These are phyloP conservation scores for Ophion obscuratus DNA, from an alignment of 2,888 invertebrate species.

Conservation along the genomic window DNA sequence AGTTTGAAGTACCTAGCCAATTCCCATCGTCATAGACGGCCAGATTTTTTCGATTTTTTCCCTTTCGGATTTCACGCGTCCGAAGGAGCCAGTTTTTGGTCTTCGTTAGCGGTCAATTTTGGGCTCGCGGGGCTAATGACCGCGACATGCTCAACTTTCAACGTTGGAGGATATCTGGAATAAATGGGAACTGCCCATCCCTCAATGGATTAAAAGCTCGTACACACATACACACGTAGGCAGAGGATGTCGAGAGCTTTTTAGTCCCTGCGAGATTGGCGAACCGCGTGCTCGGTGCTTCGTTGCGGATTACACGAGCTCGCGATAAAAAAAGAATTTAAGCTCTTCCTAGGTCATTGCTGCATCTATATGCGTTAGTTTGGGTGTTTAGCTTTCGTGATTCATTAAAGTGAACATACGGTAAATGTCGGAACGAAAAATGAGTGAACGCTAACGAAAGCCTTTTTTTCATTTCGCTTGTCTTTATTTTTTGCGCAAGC, in stretches of 20 bases:
- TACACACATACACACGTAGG: neutral
- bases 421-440: neutral
- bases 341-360: conserved; percentile 41
- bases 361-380: neutral
- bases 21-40: neutral
- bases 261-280: conserved; percentile 46
- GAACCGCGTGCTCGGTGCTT: conserved; percentile 39
- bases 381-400: conserved; percentile 13
- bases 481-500: neutral
- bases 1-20: neutral
- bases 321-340: conserved; percentile 33
- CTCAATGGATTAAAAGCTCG: conserved; percentile 62
- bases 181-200: conserved; percentile 31
- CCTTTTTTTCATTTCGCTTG: neutral
- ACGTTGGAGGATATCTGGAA: conserved; percentile 40
- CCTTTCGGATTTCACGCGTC: conserved; percentile 25
- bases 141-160: conserved; percentile 35
- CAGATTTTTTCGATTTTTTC: neutral
- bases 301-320: conserved; percentile 57
- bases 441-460: neutral
- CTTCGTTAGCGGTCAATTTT: conserved; percentile 46
- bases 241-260: conserved; percentile 41
- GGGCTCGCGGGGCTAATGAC: conserved; percentile 38
- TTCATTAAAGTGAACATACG: neutral
- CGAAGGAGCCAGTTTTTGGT: conserved; percentile 45